Evolutionary conservation across 2,888 invertebrate genomes (phyloP), one percentile per base, ranked within the genome.

Genomic region (Hyposoter dolosus): DNA sequence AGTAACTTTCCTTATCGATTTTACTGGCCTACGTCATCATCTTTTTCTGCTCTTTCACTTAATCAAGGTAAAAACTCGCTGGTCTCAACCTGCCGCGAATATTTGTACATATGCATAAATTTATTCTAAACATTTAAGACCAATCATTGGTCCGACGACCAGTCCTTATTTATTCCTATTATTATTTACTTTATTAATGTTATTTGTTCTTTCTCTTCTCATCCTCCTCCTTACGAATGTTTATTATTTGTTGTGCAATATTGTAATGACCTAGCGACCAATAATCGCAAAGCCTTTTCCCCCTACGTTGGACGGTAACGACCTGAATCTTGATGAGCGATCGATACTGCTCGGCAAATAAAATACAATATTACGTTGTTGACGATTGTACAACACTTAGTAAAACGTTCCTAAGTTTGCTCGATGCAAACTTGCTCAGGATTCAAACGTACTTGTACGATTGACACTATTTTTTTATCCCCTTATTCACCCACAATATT

Each of bases 131-230:
- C 88, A 88, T 86, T 88, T 88, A 76, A 88, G 89, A 89, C 89
- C 89, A 88, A 89, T 80, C 77, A 72, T 84, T 87, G 88, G 86
- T 56, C 84, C 83, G 80, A 76, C 84, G 72, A 86, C 81, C 83
- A 85, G 71, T 83, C 71, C 88, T 90, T 87, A 89, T 88, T 90
- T 89, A 85, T 88, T 87, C 82, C 85, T 87, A 71, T 85, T 89
- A 80, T 84, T 75, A 81, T 75, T 43, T 76, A 43, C 76, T 69
- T n/a, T 5, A 60, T 15, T 28, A 60, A 28, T 15, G 28, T 60
- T 60, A 60, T 60, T 60, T 1, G 15, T 28, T 19, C 3, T 66
- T 72, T 65, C 23, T 60, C 65, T 65, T 69, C 45, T 56, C 9
- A 15, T 3, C 40, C 40, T 45, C 28, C 35, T 40, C 78, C 69